A percentile compares a stretch with the other conserved stretches of the same genome.
phyloP scores from a whole-genome alignment of 2,113 vertebrate species.

The Peromyscus maniculatus region DNA sequence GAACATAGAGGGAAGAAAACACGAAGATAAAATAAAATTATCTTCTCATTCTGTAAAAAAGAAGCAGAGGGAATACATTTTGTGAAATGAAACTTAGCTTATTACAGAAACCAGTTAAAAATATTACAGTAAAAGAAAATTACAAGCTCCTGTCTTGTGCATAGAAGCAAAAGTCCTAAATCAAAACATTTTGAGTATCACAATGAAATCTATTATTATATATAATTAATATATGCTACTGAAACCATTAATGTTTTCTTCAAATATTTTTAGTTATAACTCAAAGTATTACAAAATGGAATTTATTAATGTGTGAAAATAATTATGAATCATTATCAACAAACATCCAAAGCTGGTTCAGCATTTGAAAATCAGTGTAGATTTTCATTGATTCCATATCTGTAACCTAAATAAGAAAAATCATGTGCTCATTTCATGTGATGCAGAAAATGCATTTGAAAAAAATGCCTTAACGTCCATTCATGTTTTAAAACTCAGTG shows the following conservation, averaged over 20 bases:
- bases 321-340: constrained; percentile 4
- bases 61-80: background rate
- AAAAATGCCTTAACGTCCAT: background rate
- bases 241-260: background rate
- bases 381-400: background rate
- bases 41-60: constrained; percentile 9
- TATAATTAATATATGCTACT: background rate
- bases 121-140: constrained; percentile 29
- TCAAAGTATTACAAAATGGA: constrained; percentile 3
- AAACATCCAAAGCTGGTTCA: background rate
- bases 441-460: constrained; percentile 44
- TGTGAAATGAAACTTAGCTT: constrained; percentile 20
- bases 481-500: background rate
- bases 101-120: constrained; percentile 51
- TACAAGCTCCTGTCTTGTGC: background rate
- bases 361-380: constrained; percentile 24
- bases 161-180: constrained; percentile 30
- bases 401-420: constrained; percentile 52
- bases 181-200: background rate
- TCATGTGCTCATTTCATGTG: background rate
- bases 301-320: background rate
- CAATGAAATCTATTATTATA: background rate
- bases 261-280: constrained; percentile 7
- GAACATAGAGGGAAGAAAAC: background rate
- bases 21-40: constrained; percentile 46